Evolutionary conservation across 2,888 invertebrate species (phyloP), one percentile per base, ranked within the genome.

Genomic region (Chydorus sphaericus): DNA sequence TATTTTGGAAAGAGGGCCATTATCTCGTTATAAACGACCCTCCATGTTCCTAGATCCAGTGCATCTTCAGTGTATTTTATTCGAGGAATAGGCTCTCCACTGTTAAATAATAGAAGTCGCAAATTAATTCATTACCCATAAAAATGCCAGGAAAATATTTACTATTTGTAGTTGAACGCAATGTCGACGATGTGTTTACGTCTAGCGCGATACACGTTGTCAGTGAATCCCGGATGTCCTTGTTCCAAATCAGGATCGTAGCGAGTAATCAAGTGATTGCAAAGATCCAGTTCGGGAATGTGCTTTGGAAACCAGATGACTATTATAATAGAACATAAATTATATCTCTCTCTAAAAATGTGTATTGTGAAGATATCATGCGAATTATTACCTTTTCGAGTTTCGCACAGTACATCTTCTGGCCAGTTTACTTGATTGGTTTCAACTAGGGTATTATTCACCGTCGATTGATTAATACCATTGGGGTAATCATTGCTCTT

Each of bases 181-280:
- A 97, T 90, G 68, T 96, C 92, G 20, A 97, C 96, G 65, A 97
- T 96, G 67, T 86, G 78, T 76, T 96, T 96, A 65, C 96, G 81
- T 61, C 97, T 83, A 59, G 82, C 82, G 58, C 97, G 79, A 73
- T 97, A 97, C 11, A 83, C 86, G 70, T 86, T 85, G 71, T 97
- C 97, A 50, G 92, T 86, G 71, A 97, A 98, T 26, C 97, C 96
- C 6, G 97, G 97, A 70, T 98, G 97, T 72, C 91, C 94, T 82
- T 93, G 87, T 70, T 98, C 97, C 62, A 98, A 76, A 69, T 98
- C 97, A 1, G 96, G 92, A 67, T 97, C 97, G 69, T 89, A 97
- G 71, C 93, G 94, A 65, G 97, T 91, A 85, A 97, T 93, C 65
- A 96, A 77, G 69, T 97, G 96, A 69, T 96, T 94, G 78, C 96